Base-by-base conservation (phyloP, 2,113 vertebrate genomes). In the Beaufortia kweichowensis region DNA sequence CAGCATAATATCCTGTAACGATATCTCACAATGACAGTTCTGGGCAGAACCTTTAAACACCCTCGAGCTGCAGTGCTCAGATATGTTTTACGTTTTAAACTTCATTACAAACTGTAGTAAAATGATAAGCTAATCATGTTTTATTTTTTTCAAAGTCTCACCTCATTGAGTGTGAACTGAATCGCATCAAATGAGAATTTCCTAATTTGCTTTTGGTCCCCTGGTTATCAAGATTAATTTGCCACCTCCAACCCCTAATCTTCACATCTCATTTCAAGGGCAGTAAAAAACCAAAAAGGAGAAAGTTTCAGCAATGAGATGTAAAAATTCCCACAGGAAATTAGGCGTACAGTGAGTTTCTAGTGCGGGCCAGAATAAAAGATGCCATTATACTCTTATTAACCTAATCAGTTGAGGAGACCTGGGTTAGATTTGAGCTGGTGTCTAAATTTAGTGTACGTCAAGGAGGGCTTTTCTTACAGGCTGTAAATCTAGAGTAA, bases 331-430 rank as follows among this genome's bases (percentile, higher is more conserved):
- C 82, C 84, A 0, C 11, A 87, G 89, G 90, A 90, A 90, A 91
- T 91, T 87, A 90, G 85, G 84, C 85, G 79, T 84, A 84, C 78
- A 80, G 73, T 76, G 68, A 75, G 56, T 89, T 87, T 91, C 84
- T 88, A 83, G 85, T 89, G 84, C 85, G 85, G 84, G 82, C 81
- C 65, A 86, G 85, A 90, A 89, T 88, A 86, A 88, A 56, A 87
- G 79, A 79, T 77, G 65, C 63, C 60, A 85, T 90, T 88, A 89
- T 85, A 88, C 90, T 88, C 77, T 87, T 84, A 89, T 91, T 91
- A 92, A 90, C 87, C 87, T 80, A 89, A 88, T 92, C 88, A 89
- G 89, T 85, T 87, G 76, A 68, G 86, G 78, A 86, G 79, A 81
- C 86, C 87, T 83, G 79, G 81, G 75, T 59, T 79, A 81, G 28